Conservation (phyloP, 2,888 invertebrate species). For the Mythimna impura region DNA sequence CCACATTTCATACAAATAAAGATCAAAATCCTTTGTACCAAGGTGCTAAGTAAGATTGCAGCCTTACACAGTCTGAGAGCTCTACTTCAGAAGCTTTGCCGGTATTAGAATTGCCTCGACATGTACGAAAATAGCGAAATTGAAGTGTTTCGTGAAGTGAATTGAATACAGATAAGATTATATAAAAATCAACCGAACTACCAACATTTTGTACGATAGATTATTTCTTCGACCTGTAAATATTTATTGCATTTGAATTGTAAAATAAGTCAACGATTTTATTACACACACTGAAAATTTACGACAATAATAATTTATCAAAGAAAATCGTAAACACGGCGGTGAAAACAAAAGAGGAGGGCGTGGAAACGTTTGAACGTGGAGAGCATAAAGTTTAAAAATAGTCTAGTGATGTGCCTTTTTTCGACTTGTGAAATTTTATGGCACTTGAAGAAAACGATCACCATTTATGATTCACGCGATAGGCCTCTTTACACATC, state of each 20-base stretch:
- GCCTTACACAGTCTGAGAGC: slow-evolving; percentile 83
- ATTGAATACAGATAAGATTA: slow-evolving; percentile 77
- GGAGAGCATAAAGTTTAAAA: slow-evolving; percentile 70
- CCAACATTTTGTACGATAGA: slow-evolving; percentile 42
- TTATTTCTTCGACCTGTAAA: slow-evolving; percentile 58
- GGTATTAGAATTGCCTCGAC: slow-evolving; percentile 86
- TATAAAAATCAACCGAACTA: slow-evolving; percentile 69
- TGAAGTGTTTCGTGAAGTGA: slow-evolving; percentile 83
- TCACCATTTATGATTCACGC: slow-evolving; percentile 86
- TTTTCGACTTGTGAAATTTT: slow-evolving; percentile 76
- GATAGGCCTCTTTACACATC: slow-evolving; percentile 83
- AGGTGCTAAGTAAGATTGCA: slow-evolving; percentile 77
- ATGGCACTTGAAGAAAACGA: slow-evolving; percentile 81
- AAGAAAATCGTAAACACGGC: slow-evolving; percentile 66
- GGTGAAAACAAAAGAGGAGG: slow-evolving; percentile 65
- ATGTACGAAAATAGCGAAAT: slow-evolving; percentile 86
- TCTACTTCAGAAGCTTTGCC: slow-evolving; percentile 84
- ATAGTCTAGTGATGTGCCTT: slow-evolving; percentile 67
- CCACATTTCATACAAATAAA: slow-evolving; percentile 71
- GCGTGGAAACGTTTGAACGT: slow-evolving; percentile 66
- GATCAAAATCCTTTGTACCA: slow-evolving; percentile 78
- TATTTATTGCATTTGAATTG: slow-evolving; percentile 65
- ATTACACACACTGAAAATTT: slow-evolving; percentile 67
- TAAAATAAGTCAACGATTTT: slow-evolving; percentile 67
- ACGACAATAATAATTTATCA: slow-evolving; percentile 69